Base-by-base conservation (phyloP, 1,140 invertebrate genomes). In the Hyphantria cunea region DNA sequence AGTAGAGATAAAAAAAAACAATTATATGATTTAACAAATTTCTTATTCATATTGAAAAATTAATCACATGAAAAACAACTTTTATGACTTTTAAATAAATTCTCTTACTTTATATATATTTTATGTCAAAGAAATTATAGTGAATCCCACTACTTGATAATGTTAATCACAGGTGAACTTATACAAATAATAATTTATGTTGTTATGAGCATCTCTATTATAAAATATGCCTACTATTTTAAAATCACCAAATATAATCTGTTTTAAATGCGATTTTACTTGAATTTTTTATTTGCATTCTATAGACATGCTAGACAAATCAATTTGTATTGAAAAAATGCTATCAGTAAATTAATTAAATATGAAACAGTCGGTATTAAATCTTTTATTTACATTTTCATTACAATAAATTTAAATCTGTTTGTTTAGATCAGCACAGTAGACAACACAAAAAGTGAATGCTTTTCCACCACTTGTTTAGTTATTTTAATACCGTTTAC, bases 11-110 rank as follows among this genome's bases (percentile, higher is more conserved):
- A 14, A 70, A 41, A 58, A 53, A 73, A 59, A 69, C 61, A 67
- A 61, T 41, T 13, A 47, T 51, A 50, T 53, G 47, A 66, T 68
- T 74, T 64, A 67, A 69, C 62, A 66, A 59, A 25, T 68, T 70
- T 71, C 80, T 83, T 81, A 76, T 76, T 81, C 66, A 71, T 76
- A 80, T 68, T 72, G 76, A 80, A 82, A 79, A 77, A 80, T 74
- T 74, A 76, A 76, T 73, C 70, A 58, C 73, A 71, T 70, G 63
- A 76, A 66, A 77, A 66, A 80, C 77, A 75, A 74, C 77, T 68
- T 76, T 75, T 65, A 76, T 72, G 72, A 66, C 54, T 66, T 75
- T 72, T 73, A 64, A 65, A 79, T 78, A 76, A 76, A 76, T 77
- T 80, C 17, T 78, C 72, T 76, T 51, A 25, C 32, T 42, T 42